Evolutionary conservation across 2,797 vertebrate genomes (phyloP), one percentile per base, ranked within the genome.

Genomic region (Urosaurus nigricauda): DNA sequence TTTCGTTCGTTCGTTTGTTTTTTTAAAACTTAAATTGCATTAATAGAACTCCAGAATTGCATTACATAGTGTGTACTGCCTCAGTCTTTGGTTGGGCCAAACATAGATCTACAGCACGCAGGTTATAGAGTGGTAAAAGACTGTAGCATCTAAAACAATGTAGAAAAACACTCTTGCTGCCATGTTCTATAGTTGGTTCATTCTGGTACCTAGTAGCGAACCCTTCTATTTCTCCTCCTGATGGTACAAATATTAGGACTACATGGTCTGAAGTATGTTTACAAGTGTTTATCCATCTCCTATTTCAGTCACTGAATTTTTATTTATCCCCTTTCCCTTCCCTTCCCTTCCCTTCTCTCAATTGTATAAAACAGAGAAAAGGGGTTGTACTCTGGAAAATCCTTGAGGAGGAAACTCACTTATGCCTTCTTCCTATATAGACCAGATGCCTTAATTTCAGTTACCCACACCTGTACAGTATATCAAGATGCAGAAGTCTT

Each of bases 391-490:
- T 79, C n/a, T 58, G 53, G 2, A 47, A 63, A 82, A 63, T 79
- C 14, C 21, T 70, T 68, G 14, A 78, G 74, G 58, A 35, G 1
- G 21, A 78, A 86, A 53, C 24, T 19, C 24, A 51, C 51, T 5
- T 9, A 53, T 53, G 12, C 56, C 29, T 37, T 12, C 8, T 35
- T 4, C 40, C 40, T 21, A 26, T 24, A 13, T 29, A 86, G 17
- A 35, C 37, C 35, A 79, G 4, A 70, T 86, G 32, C 37, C 37
- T 60, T 86, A 51, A 6, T 51, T n/a, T 24, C 35, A 17, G 2
- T 35, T 11, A 43, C 11, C 35, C 21, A 4, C 88, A 12, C 77
- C 26, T 0, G 0, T 73, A 47, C 14, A 71, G 0, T 73, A 47
- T 17, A 71, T 53, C 1, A 5, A 84, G 0, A 83, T 4, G 1